Evolutionary conservation across 1,140 invertebrate species (phyloP), one percentile per base, ranked within the genome.

Genomic region (Drosophila insularis): DNA sequence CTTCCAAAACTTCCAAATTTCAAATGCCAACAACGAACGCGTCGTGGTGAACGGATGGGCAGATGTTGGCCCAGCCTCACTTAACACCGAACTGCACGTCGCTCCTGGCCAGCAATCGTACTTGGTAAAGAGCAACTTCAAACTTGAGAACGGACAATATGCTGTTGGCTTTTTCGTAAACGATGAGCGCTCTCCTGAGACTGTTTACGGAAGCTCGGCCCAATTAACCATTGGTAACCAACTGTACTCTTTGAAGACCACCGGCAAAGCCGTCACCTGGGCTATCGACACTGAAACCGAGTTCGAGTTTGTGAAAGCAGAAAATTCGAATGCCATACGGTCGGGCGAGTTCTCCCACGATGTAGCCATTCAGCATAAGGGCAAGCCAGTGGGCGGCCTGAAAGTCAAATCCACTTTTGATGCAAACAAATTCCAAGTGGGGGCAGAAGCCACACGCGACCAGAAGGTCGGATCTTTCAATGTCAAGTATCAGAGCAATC

Each of bases 1-100:
- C 0, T 93, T 95, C 19, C 92, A 95, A 14, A 94, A 94, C 8
- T 92, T 95, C 0, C 93, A 93, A 43, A 61, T 95, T 0, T 87
- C 92, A 3, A 89, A 92, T 14, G 90, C 91, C 0, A 91, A 89
- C 19, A 86, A 92, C 6, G 93, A 93, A 32, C 64, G 93, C 0
- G 71, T 94, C 1, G 81, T 92, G 19, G 55, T 94, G 1, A 92
- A 94, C 60, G 94, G 95, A 56, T 93, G 80, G 84, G 58, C 70
- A 10, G 85, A 90, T 60, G 10, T 89, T 13, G 69, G 66, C 6
- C 55, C 61, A 2, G 59, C 31, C 4, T 65, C 64, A 4, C 27
- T 89, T 3, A 67, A 19, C 1, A 56, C 68, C 10, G 84, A 91
- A n/a, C 50, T 91, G 4, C 79, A 53, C 1, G 63, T 91, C 8